A percentile compares a stretch with the other conserved stretches of the same genome.
Evolutionary conservation across 1,140 invertebrate species (phyloP).

Genomic region (Argopecten irradians): DNA sequence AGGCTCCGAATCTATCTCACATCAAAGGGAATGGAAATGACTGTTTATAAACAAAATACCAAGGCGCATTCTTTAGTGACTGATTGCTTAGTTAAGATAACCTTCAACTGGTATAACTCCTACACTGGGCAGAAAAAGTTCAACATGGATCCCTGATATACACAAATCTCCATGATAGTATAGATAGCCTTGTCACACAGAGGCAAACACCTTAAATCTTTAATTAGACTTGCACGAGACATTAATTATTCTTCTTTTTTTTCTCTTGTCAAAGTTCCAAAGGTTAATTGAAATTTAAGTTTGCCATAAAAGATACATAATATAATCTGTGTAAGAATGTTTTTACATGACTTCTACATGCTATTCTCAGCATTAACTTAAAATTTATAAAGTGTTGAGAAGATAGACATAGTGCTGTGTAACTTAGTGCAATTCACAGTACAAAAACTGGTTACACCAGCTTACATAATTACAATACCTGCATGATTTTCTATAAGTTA

Average conservation of each 20-base stretch:
- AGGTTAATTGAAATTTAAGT: neutral
- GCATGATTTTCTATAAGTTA: neutral
- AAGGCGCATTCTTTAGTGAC: neutral
- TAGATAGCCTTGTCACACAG: neutral
- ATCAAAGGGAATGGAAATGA: neutral
- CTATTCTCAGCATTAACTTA: neutral
- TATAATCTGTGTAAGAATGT: too few relatives aligned
- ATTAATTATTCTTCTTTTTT: neutral
- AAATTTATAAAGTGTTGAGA: neutral
- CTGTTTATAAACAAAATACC: constrained; percentile 23
- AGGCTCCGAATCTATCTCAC: neutral
- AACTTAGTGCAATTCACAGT: neutral
- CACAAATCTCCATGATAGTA: neutral
- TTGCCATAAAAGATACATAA: neutral
- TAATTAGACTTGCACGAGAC: neutral
- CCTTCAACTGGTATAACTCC: neutral
- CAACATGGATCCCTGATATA: neutral
- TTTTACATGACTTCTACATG: neutral
- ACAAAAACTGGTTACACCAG: neutral
- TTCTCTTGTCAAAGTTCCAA: constrained; percentile 1
- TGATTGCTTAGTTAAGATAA: constrained; percentile 18
- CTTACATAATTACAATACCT: neutral
- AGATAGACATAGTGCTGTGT: neutral
- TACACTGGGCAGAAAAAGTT: neutral
- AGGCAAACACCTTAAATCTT: neutral